A percentile compares a stretch with the other conserved stretches of the same genome.
Conservation (phyloP, 2,888 invertebrate genomes). For the Ennomos quercinarius region DNA sequence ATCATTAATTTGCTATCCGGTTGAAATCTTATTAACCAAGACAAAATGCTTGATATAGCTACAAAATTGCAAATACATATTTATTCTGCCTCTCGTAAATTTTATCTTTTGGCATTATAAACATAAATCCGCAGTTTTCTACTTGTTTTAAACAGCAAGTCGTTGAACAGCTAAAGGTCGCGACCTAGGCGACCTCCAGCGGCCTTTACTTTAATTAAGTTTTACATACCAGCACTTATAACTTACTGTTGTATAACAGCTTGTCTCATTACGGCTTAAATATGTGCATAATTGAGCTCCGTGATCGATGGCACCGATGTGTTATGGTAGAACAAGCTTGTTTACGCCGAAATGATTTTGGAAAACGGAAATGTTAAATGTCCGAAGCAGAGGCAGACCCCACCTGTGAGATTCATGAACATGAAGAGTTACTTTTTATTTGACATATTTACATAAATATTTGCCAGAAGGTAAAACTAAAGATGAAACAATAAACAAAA, state of each 20-base stretch:
- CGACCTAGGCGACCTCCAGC: conserved; percentile 41
- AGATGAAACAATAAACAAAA: too few species aligned
- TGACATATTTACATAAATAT: too few species aligned
- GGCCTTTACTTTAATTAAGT: conserved; percentile 45
- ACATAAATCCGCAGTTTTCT: too few species aligned
- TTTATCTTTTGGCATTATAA: too few species aligned
- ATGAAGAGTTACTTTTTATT: too few species aligned
- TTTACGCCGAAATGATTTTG: not conserved
- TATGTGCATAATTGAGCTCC: conserved; percentile 34
- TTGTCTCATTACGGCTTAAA: conserved; percentile 42
- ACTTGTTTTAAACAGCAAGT: conserved; percentile 25
- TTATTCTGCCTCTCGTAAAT: too few species aligned
- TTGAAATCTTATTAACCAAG: too few species aligned
- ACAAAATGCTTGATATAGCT: too few species aligned
- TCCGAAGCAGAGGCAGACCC: not conserved
- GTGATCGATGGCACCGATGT: conserved; percentile 32
- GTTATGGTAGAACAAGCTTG: conserved; percentile 25
- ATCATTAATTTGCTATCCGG: not conserved
- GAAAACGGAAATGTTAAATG: not conserved
- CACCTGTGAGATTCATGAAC: too few species aligned
- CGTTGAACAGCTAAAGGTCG: conserved; percentile 46
- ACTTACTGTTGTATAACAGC: conserved; percentile 43
- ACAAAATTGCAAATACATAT: too few species aligned
- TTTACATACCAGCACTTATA: conserved; percentile 43
- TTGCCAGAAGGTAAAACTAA: too few species aligned